Evolutionary conservation across 2,888 invertebrate species (phyloP), one percentile per base, ranked within the genome.

Genomic region (Lasioglossum malachurum): DNA sequence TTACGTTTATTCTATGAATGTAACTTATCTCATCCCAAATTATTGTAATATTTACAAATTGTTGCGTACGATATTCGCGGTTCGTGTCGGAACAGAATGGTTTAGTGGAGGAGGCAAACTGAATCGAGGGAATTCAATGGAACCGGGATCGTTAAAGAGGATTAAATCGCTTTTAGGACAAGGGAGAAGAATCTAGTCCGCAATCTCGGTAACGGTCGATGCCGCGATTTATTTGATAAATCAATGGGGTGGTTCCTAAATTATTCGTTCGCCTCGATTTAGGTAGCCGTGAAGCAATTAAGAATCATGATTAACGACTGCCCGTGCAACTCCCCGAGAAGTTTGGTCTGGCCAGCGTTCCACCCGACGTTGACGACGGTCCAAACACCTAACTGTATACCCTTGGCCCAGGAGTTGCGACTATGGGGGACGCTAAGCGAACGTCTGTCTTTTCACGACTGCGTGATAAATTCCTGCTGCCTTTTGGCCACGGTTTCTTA

Each of bases 171-270:
- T 82, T 83, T 86, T 75, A 75, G 41, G 86, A 76, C 79, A 69
- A 71, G 67, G 82, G 78, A 80, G 81, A 83, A 87, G 78, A 84
- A 86, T 88, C 84, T 79, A 76, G 73, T 84, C 72, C 44, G 82
- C 80, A 86, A 90, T 85, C 86, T 80, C 85, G 89, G 75, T 75
- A 80, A 80, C 80, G 79, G 75, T 86, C 88, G 88, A 82, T 80
- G 81, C 80, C 82, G 83, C 86, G 90, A 92, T 92, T 92, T 92
- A 92, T 92, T 90, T 91, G 92, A 92, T 91, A 92, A 92, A 92
- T 92, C 92, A 92, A 92, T 92, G 88, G 88, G 77, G 80, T 74
- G 87, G 82, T 79, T 78, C 81, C 88, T 89, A 90, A 92, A 92
- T 89, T 89, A 90, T 92, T 88, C 88, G 91, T 80, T 88, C 88